Percentiles rank a stretch among this genome's conserved stretches.
These are phyloP conservation scores for Cossypha niveicapilla DNA, from an alignment of 2,797 vertebrate species.

Conservation along the genomic window DNA sequence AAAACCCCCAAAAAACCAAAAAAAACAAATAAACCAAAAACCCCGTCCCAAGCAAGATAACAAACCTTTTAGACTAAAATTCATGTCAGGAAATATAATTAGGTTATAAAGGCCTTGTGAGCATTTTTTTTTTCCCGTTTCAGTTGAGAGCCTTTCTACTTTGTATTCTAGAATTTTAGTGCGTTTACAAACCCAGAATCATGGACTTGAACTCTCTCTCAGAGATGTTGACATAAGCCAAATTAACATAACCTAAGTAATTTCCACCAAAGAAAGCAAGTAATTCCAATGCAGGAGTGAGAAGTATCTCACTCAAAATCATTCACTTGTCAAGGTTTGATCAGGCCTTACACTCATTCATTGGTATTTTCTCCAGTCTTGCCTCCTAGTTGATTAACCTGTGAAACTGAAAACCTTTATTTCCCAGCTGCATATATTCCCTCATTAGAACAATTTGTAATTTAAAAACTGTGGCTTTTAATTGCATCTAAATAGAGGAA, in stretches of 20 bases:
- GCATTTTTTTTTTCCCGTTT: background rate
- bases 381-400: background rate
- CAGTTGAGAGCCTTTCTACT: background rate
- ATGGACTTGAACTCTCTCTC: background rate
- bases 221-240: background rate
- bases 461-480: background rate
- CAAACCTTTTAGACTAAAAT: background rate
- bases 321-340: background rate
- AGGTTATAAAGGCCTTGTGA: background rate
- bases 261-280: background rate
- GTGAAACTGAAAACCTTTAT: background rate
- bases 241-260: background rate
- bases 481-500: background rate
- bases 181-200: background rate
- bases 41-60: accelerated
- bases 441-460: background rate
- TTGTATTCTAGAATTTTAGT: background rate
- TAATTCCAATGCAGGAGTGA: background rate
- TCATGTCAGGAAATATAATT: background rate
- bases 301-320: background rate
- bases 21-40: too few species aligned
- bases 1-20: too few species aligned
- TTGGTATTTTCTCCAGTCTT: background rate
- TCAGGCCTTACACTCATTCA: background rate
- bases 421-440: background rate